phyloP scores from a whole-genome alignment of 2,113 vertebrate species.

The Phylloscopus trochilus region DNA sequence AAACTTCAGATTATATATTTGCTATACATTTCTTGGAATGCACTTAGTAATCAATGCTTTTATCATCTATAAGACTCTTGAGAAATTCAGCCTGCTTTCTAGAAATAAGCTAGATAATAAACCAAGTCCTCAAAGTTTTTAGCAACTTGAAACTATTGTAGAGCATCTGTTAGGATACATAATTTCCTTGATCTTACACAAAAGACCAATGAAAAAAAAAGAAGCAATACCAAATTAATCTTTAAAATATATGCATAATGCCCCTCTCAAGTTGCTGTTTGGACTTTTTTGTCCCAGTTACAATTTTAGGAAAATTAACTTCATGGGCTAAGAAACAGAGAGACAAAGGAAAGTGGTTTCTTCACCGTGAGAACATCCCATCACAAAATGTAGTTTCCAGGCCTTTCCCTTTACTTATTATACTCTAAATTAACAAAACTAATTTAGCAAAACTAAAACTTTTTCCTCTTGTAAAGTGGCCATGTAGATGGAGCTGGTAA shows the following conservation, averaged over 20 bases:
- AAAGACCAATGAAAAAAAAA: background rate
- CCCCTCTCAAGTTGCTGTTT: background rate
- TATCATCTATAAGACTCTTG: background rate
- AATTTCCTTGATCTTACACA: background rate
- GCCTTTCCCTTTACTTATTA: background rate
- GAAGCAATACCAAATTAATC: background rate
- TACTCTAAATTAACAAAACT: background rate
- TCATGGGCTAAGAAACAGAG: background rate
- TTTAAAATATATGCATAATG: background rate
- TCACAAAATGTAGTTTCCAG: background rate
- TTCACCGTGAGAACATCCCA: fast-evolving
- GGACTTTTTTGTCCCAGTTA: background rate
- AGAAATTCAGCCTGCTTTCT: background rate
- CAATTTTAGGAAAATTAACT: background rate
- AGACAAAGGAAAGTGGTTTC: background rate
- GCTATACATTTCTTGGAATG: background rate
- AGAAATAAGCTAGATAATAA: background rate
- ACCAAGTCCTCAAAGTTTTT: background rate
- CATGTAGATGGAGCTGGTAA: background rate
- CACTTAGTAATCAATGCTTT: background rate
- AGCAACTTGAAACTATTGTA: background rate
- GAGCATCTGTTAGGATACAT: background rate
- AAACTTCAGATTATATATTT: background rate
- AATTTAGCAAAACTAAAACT: background rate
- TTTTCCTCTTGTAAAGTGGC: background rate